A percentile compares a stretch with the other conserved stretches of the same genome.
Evolutionary conservation across 1,140 invertebrate genomes (phyloP).

Genomic region (Drosophila cardini): DNA sequence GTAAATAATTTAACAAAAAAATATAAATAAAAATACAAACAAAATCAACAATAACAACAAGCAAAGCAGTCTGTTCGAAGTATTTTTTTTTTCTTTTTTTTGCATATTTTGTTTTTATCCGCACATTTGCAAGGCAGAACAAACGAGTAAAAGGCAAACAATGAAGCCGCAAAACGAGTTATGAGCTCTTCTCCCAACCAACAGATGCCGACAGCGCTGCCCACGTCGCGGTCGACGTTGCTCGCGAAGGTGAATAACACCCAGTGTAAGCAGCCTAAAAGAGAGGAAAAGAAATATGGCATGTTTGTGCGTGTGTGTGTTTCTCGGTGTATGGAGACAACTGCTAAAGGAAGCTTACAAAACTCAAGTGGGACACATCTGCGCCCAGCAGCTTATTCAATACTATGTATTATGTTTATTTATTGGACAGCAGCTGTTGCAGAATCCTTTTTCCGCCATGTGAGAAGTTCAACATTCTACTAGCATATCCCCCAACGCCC

Average conservation of each 20-base stretch:
- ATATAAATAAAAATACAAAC: not conserved
- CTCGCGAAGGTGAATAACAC: slow-evolving; percentile 46
- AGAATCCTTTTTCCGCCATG: slow-evolving; percentile 26
- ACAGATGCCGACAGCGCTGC: slow-evolving; percentile 15
- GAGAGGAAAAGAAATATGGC: slow-evolving; percentile 2
- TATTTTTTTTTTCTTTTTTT: slow-evolving; percentile 41
- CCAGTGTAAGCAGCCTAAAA: slow-evolving; percentile 19
- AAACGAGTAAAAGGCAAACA: slow-evolving; percentile 47
- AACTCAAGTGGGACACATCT: slow-evolving; percentile 13
- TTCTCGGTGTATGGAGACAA: slow-evolving; percentile 35
- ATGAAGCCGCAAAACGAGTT: slow-evolving; percentile 54
- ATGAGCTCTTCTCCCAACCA: slow-evolving; percentile 31
- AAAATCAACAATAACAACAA: slow-evolving; percentile 27
- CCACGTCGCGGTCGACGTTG: slow-evolving; percentile 16
- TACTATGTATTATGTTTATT: slow-evolving; percentile 4
- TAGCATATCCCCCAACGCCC: not conserved
- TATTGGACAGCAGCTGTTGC: slow-evolving; percentile 30
- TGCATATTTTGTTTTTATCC: slow-evolving; percentile 67
- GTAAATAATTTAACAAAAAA: slow-evolving; percentile 16
- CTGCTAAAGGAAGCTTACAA: slow-evolving; percentile 18
- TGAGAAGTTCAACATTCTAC: not conserved
- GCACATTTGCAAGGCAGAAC: slow-evolving; percentile 57
- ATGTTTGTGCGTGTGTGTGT: not conserved
- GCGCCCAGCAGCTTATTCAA: slow-evolving; percentile 6
- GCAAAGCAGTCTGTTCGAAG: slow-evolving; percentile 4